Evolutionary conservation across 2,888 invertebrate genomes (phyloP).

Genomic region (Drosophila planitibia): DNA sequence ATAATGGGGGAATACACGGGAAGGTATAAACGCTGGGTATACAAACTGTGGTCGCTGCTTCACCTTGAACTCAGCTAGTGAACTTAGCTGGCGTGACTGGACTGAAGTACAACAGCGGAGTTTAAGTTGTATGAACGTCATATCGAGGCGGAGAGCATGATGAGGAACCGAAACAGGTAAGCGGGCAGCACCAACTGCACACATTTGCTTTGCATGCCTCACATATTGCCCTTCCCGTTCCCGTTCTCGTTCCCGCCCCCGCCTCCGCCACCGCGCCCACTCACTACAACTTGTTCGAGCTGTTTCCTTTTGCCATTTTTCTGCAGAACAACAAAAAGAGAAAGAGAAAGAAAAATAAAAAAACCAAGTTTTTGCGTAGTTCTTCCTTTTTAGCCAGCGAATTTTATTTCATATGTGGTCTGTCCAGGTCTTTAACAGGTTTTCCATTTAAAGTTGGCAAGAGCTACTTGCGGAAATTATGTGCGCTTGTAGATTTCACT

Average conservation of each 20-base stretch:
- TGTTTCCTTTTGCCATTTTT: slow-evolving; percentile 57
- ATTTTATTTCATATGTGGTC: slow-evolving; percentile 17
- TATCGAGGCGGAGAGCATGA: slow-evolving; percentile 9
- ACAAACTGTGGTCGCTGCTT: slow-evolving; percentile 59
- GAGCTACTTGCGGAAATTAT: slow-evolving; percentile 80
- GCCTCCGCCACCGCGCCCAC: background rate
- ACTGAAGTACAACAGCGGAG: slow-evolving; percentile 29
- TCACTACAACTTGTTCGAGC: slow-evolving; percentile 26
- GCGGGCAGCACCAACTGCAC: slow-evolving; percentile 26
- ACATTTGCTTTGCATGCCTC: slow-evolving; percentile 29
- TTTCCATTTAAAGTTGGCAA: slow-evolving; percentile 78
- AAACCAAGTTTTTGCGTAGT: slow-evolving; percentile 70
- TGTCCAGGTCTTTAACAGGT: slow-evolving; percentile 66
- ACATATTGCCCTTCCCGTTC: background rate
- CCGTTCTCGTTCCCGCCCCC: background rate
- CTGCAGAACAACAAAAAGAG: slow-evolving; percentile 21
- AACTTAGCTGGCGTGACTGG: slow-evolving; percentile 66
- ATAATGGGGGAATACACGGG: slow-evolving; percentile 17
- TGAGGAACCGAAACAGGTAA: slow-evolving; percentile 38
- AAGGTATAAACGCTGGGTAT: slow-evolving; percentile 18
- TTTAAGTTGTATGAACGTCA: slow-evolving; percentile 26
- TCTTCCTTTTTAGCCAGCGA: slow-evolving; percentile 45
- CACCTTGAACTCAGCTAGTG: slow-evolving; percentile 79
- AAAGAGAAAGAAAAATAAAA: slow-evolving; percentile 13
- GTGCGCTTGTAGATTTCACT: slow-evolving; percentile 75